These are phyloP conservation scores for Anagrus nilaparvatae DNA, from an alignment of 1,140 invertebrate species.

Conservation along the genomic window DNA sequence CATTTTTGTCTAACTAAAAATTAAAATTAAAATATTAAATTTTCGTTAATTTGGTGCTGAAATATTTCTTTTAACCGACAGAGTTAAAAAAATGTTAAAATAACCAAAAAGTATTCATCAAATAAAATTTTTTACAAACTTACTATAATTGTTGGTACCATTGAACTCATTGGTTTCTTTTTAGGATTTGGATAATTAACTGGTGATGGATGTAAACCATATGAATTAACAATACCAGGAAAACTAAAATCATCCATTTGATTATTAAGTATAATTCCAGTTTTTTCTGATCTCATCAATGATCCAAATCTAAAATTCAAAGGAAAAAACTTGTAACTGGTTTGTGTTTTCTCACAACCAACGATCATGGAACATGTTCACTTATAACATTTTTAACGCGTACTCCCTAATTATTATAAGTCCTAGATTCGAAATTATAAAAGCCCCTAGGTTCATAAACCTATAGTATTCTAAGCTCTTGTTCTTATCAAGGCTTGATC, in stretches of 20 bases:
- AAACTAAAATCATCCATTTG: conserved; percentile 91
- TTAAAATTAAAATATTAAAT: not conserved
- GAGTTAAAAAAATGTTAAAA: too few relatives aligned
- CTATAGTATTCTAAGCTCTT: too few relatives aligned
- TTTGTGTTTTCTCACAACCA: too few relatives aligned
- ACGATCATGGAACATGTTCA: too few relatives aligned
- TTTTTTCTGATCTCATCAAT: conserved; percentile 52
- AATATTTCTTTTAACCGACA: too few relatives aligned
- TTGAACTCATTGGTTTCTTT: conserved; percentile 82
- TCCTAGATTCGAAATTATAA: too few relatives aligned
- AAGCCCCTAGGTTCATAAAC: too few relatives aligned
- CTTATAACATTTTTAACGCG: too few relatives aligned
- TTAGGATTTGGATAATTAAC: conserved; percentile 67
- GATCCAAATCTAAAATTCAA: conserved; percentile 63
- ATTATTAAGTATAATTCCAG: conserved; percentile 84
- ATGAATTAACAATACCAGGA: conserved; percentile 63
- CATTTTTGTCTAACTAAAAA: conserved; percentile 44
- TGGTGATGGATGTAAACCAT: conserved; percentile 62
- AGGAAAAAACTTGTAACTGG: too few relatives aligned
- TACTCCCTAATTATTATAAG: too few relatives aligned
- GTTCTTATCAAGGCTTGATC: too few relatives aligned
- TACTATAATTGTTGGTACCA: conserved; percentile 68
- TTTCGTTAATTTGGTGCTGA: not conserved
- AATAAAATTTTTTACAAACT: conserved; percentile 8
- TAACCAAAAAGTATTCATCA: not conserved